These are phyloP conservation scores for Xestia xanthographa DNA, from an alignment of 2,888 invertebrate species.

Conservation along the genomic window DNA sequence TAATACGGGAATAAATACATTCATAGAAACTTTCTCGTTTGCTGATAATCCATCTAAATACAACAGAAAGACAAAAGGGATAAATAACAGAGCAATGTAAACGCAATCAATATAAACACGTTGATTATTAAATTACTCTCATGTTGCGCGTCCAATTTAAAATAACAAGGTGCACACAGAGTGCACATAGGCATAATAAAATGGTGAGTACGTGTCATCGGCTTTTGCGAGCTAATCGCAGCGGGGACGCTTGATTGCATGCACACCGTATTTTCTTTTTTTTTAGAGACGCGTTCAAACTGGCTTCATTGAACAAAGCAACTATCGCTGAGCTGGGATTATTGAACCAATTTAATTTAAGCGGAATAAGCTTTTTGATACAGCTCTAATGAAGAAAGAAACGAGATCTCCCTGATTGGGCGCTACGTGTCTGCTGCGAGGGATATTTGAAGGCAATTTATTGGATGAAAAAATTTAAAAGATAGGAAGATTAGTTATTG, in stretches of 20 bases:
- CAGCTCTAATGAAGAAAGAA: constrained; percentile 77
- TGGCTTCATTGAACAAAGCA: constrained; percentile 85
- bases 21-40: constrained; percentile 1
- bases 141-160: constrained; percentile 81
- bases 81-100: constrained; percentile 57
- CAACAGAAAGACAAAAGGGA: constrained; percentile 9
- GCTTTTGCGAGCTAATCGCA: constrained; percentile 84
- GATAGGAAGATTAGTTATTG: constrained; percentile 35
- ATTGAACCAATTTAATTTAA: constrained; percentile 86
- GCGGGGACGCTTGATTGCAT: constrained; percentile 84
- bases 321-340: constrained; percentile 82
- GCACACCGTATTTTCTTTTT: constrained; percentile 76
- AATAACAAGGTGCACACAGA: constrained; percentile 81
- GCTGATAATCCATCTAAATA: constrained; percentile 1
- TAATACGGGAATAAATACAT: neutral
- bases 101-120: constrained; percentile 69
- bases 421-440: constrained; percentile 45
- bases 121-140: constrained; percentile 71
- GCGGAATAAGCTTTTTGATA: constrained; percentile 81
- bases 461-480: constrained; percentile 49
- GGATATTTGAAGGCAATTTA: constrained; percentile 56
- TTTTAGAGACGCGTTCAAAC: constrained; percentile 76
- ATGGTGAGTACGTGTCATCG: constrained; percentile 82
- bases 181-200: constrained; percentile 81
- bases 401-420: constrained; percentile 72